Base-by-base conservation (phyloP, 2,888 invertebrate genomes). In the Epirrhoe tristata region DNA sequence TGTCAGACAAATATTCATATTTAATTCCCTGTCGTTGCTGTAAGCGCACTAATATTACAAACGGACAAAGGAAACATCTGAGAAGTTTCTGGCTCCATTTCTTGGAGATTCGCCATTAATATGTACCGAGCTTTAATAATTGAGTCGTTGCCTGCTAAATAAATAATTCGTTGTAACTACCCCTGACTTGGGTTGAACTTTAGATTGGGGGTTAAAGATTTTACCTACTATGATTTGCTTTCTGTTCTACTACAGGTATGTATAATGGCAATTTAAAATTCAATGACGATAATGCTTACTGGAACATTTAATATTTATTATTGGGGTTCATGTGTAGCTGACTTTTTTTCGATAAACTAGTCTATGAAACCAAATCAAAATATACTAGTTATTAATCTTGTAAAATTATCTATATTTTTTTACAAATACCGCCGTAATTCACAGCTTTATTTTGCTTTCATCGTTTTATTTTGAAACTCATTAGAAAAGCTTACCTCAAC, bases 1-100 rank as follows among this genome's bases (percentile, higher is more conserved):
- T 82, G 77, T 79, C 84, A 82, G 85, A 82, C 91, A 89, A 91
- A 92, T 90, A 91, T 91, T 90, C 90, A 93, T 93, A 91, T 91
- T 91, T 91, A 90, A 93, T 92, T 90, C 86, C 79, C 78, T 75
- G 74, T 78, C 74, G 76, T 74, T 75, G 78, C 82, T 88, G 85
- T 85, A 82, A 82, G 81, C 78, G 78, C 80, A 87, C 86, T 88
- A 84, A 86, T 84, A 82, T 81, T 78, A 76, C 82, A 86, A 87
- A 87, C 81, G 81, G 77, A 80, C 81, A 82, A 82, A 87, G 81
- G 84, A 81, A 84, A 81, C 77, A 81, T 83, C 76, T 67, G 51
- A 72, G 66, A 77, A 76, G 69, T 66, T 53, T 69, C 63, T 66
- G 58, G 55, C 53, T 69, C 74, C 32, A 39, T 54, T 72, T 71